A percentile compares a stretch with the other conserved stretches of the same genome.
Conservation (phyloP, 92 coral and sea anemone genomes). For the Actinostola sp. region DNA sequence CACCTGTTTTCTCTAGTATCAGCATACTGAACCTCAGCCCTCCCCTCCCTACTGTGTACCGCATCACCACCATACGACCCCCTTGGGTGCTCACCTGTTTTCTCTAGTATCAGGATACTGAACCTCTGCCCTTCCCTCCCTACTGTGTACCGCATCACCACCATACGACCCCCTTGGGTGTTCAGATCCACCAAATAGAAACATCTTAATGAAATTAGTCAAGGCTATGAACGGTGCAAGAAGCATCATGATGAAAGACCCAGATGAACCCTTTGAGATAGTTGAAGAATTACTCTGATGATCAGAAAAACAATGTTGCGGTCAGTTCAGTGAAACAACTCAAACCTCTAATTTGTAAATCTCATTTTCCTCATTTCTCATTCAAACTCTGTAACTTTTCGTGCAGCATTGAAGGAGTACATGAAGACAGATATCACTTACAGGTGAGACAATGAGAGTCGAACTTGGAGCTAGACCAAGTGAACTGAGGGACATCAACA, state of each 20-base stretch:
- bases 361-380: not conserved
- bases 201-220: conserved; percentile 68
- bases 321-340: too few relatives aligned
- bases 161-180: conserved; percentile 75
- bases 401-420: too few relatives aligned
- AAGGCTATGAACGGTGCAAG: conserved; percentile 83
- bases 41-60: not conserved
- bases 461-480: conserved; percentile 92
- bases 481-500: conserved; percentile 66
- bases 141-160: conserved; percentile 7
- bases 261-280: conserved; percentile 55
- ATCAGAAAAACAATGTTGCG: not conserved
- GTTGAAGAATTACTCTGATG: conserved; percentile 25
- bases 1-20: too few relatives aligned
- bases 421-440: conserved; percentile 61
- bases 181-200: conserved; percentile 83
- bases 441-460: conserved; percentile 80
- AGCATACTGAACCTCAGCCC: not conserved
- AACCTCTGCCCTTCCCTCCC: conserved; percentile 29
- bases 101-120: not conserved
- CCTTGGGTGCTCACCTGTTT: not conserved
- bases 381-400: too few relatives aligned
- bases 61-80: not conserved
- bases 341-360: too few relatives aligned
- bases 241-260: conserved; percentile 61